These are phyloP conservation scores for Drosophila simulans DNA, from an alignment of 1,140 invertebrate genomes.

Conservation along the genomic window DNA sequence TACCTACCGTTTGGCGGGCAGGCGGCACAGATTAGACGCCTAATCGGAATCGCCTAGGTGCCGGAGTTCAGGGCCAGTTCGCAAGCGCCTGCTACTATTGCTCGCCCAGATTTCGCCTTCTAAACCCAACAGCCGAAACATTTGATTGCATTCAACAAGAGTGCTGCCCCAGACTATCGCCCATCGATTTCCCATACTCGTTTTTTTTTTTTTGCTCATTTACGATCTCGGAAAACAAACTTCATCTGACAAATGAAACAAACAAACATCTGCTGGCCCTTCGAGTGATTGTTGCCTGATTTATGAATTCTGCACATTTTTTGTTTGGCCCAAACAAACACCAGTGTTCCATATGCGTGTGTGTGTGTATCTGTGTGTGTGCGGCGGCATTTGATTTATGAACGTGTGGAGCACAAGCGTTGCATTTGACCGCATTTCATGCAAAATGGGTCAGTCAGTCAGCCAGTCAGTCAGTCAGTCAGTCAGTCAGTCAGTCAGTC, in stretches of 20 bases:
- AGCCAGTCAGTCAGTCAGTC: constrained; percentile 8
- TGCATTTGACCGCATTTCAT: constrained; percentile 47
- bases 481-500: constrained; percentile 11
- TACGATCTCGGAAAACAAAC: constrained; percentile 16
- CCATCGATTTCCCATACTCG: neutral
- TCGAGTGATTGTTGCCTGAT: constrained; percentile 14
- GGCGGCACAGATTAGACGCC: constrained; percentile 5
- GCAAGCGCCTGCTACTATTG: neutral
- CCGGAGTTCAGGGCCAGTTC: constrained; percentile 6
- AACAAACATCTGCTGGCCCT: constrained; percentile 12
- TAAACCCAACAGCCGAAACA: too few relatives aligned
- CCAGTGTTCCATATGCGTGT: constrained; percentile 2
- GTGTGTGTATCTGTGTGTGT: constrained; percentile 8
- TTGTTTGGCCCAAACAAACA: constrained; percentile 42
- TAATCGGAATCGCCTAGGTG: constrained; percentile 5
- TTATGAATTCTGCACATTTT: constrained; percentile 38
- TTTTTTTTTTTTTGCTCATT: constrained; percentile 1
- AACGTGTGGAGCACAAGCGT: constrained; percentile 18
- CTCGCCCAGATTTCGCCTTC: neutral
- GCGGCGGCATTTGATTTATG: constrained; percentile 62
- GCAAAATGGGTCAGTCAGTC: constrained; percentile 4
- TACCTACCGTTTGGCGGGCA: constrained; percentile 1
- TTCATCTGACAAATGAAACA: neutral
- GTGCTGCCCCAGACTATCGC: neutral
- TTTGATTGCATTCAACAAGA: neutral